Evolutionary conservation across 2,113 vertebrate species (phyloP).

Genomic region (Pseudopipra pipra): DNA sequence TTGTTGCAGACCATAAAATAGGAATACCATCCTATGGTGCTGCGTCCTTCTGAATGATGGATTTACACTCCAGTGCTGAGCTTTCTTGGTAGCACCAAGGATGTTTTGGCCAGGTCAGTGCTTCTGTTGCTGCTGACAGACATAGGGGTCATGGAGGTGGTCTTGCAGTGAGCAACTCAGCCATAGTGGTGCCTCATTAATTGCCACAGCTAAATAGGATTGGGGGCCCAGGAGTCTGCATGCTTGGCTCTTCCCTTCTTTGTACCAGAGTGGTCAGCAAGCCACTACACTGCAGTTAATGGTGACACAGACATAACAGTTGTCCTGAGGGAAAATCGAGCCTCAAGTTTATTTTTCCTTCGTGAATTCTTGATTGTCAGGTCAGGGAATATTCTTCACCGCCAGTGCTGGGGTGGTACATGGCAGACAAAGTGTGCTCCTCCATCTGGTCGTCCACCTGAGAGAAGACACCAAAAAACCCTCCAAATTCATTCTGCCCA

Average conservation of each 20-base stretch:
- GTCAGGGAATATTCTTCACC: not conserved
- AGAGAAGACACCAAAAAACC: not conserved
- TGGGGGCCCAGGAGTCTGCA: not conserved
- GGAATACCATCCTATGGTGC: not conserved
- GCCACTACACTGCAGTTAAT: not conserved
- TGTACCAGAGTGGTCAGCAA: not conserved
- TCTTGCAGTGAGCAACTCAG: not conserved
- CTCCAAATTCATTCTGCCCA: not conserved
- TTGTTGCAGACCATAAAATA: not conserved
- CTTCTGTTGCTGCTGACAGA: not conserved
- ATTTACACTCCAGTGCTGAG: not conserved
- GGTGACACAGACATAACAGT: not conserved
- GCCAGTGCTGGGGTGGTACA: accelerated
- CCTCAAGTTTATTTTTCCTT: not conserved
- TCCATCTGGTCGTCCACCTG: not conserved
- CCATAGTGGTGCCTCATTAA: not conserved
- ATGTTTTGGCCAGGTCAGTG: not conserved
- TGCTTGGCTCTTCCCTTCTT: not conserved
- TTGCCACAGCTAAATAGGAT: not conserved
- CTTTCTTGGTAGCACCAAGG: not conserved
- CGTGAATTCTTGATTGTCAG: not conserved
- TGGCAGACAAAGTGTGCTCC: accelerated
- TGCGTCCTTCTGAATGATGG: not conserved
- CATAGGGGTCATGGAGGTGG: not conserved
- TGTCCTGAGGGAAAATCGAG: accelerated